These are phyloP conservation scores for Perca fluviatilis DNA, from an alignment of 2,113 vertebrate species.

Conservation along the genomic window DNA sequence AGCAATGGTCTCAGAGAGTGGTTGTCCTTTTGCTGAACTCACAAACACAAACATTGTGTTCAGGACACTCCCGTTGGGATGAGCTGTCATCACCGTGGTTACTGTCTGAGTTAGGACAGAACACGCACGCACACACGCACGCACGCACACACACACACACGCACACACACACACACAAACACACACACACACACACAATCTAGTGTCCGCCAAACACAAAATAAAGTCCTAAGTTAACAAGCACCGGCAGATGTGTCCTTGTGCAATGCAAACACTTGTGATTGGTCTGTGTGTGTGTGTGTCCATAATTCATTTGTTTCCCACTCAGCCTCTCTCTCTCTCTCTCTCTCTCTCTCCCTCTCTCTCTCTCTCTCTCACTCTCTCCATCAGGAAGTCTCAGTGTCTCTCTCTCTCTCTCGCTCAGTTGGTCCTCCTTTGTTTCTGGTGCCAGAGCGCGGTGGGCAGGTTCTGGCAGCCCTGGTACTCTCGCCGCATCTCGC, in stretches of 20 bases:
- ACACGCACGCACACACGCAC: conserved; percentile 27
- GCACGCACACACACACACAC: not conserved
- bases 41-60: conserved; percentile 34
- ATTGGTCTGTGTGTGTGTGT: conserved; percentile 16
- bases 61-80: conserved; percentile 63
- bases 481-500: conserved; percentile 84
- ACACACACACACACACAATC: conserved; percentile 21
- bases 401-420: conserved; percentile 9
- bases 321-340: too few species aligned
- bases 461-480: conserved; percentile 90
- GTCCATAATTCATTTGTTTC: too few species aligned
- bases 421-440: conserved; percentile 66
- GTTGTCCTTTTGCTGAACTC: conserved; percentile 75
- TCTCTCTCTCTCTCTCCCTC: not conserved
- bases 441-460: conserved; percentile 87
- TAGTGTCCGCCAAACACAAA: not conserved
- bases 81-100: conserved; percentile 56
- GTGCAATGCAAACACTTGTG: not conserved
- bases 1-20: conserved; percentile 44
- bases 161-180: conserved; percentile 20
- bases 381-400: too few species aligned
- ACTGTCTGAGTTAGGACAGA: conserved; percentile 49
- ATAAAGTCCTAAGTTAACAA: conserved; percentile 21
- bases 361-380: conserved; percentile 20
- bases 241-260: not conserved